Evolutionary conservation across 2,113 vertebrate genomes (phyloP).

Genomic region (Harpagus bidentatus): DNA sequence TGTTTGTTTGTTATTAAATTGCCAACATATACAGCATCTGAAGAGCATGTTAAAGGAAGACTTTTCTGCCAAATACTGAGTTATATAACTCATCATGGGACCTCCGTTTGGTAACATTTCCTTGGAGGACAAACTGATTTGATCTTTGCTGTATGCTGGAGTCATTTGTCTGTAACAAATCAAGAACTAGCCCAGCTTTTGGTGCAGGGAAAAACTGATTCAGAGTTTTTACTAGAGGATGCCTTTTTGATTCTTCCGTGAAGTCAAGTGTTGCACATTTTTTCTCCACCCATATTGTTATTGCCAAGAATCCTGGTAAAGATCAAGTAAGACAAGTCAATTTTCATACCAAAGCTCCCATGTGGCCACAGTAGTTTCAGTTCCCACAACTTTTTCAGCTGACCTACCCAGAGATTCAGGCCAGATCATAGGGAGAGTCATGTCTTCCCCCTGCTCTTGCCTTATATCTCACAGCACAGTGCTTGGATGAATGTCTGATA

Average conservation of each 20-base stretch:
- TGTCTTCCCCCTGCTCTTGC: not conserved
- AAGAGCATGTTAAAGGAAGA: not conserved
- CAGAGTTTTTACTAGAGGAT: not conserved
- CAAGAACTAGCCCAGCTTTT: not conserved
- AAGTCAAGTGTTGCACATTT: not conserved
- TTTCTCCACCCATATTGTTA: conserved; percentile 4
- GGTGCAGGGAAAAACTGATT: not conserved
- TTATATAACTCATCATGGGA: not conserved
- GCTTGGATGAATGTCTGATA: not conserved
- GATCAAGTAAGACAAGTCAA: conserved; percentile 5
- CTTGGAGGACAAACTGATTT: not conserved
- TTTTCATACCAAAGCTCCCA: conserved; percentile 49
- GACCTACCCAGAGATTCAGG: not conserved
- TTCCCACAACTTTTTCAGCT: conserved; percentile 49
- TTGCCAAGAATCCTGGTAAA: conserved; percentile 37
- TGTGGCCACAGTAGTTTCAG: conserved; percentile 18
- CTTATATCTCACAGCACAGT: not conserved
- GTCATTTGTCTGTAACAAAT: not conserved
- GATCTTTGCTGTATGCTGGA: not conserved
- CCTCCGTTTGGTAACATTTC: not conserved
- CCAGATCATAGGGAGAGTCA: not conserved
- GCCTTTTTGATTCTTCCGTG: not conserved
- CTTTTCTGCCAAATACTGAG: not conserved
- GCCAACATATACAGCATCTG: not conserved
- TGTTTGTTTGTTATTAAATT: not conserved